Percentiles rank a stretch among this genome's conserved stretches.
These are phyloP conservation scores for Taxidea taxus DNA, from an alignment of 2,113 vertebrate genomes.

Conservation along the genomic window DNA sequence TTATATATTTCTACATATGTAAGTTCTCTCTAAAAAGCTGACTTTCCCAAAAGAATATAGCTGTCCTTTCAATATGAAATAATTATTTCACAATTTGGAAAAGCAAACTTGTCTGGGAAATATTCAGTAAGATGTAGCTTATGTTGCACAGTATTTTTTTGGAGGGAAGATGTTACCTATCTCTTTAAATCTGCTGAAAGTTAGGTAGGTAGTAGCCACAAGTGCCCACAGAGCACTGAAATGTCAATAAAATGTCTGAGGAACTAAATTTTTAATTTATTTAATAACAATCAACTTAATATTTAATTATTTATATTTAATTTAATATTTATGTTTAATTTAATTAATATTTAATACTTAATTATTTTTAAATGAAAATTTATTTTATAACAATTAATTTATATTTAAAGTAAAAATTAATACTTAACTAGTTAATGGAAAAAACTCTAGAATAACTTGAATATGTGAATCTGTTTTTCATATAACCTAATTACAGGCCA, in stretches of 20 bases:
- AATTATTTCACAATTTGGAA: not conserved
- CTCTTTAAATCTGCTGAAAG: not conserved
- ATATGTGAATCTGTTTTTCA: not conserved
- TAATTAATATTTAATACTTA: too few species aligned
- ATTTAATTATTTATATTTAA: too few species aligned
- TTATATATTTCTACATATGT: not conserved
- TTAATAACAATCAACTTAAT: too few species aligned
- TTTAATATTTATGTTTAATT: too few species aligned
- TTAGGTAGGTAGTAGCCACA: not conserved
- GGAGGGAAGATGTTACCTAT: not conserved
- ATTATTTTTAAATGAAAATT: too few species aligned
- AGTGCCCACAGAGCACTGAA: not conserved
- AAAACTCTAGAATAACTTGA: not conserved
- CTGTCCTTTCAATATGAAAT: not conserved
- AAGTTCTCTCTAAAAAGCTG: not conserved
- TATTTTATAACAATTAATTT: not conserved
- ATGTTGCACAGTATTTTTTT: not conserved
- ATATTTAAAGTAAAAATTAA: not conserved
- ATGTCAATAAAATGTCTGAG: too few species aligned
- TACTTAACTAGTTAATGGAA: not conserved
- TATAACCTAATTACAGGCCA: not conserved
- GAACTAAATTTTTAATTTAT: not conserved
- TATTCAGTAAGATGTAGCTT: not conserved
- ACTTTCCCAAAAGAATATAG: not conserved
- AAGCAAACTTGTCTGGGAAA: not conserved